Conservation (phyloP, 2,888 invertebrate genomes). For the Ophraella communa region DNA sequence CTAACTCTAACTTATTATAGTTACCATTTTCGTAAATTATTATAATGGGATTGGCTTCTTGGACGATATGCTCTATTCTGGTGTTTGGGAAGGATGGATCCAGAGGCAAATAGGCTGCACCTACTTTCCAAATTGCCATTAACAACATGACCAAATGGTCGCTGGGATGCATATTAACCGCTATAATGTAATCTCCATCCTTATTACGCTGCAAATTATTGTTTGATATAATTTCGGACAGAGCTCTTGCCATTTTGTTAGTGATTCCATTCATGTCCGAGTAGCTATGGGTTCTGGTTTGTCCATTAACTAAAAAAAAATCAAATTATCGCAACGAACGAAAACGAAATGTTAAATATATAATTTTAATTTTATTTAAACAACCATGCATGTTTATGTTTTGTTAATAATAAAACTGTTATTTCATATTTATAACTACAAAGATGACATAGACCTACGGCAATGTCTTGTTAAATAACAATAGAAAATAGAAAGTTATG, state of each 20-base stretch:
- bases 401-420: too few relatives aligned
- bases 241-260: slow-evolving; percentile 66
- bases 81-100: slow-evolving; percentile 75
- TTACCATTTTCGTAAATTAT: slow-evolving; percentile 72
- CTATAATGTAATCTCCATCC: slow-evolving; percentile 77
- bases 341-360: too few relatives aligned
- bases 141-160: slow-evolving; percentile 72
- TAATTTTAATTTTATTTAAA: too few relatives aligned
- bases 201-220: slow-evolving; percentile 61
- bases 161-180: slow-evolving; percentile 80
- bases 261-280: slow-evolving; percentile 64
- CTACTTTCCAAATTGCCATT: slow-evolving; percentile 79
- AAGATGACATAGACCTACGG: too few relatives aligned
- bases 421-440: too few relatives aligned
- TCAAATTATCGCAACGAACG: too few relatives aligned
- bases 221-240: slow-evolving; percentile 59
- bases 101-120: slow-evolving; percentile 84
- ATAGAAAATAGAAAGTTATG: too few relatives aligned
- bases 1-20: background rate
- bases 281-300: slow-evolving; percentile 58
- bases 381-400: too few relatives aligned
- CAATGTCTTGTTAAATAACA: too few relatives aligned
- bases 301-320: slow-evolving; percentile 40
- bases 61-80: slow-evolving; percentile 77
- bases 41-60: slow-evolving; percentile 75